These are phyloP conservation scores for Gopherus evgoodei DNA, from an alignment of 2,113 vertebrate species.

Conservation along the genomic window DNA sequence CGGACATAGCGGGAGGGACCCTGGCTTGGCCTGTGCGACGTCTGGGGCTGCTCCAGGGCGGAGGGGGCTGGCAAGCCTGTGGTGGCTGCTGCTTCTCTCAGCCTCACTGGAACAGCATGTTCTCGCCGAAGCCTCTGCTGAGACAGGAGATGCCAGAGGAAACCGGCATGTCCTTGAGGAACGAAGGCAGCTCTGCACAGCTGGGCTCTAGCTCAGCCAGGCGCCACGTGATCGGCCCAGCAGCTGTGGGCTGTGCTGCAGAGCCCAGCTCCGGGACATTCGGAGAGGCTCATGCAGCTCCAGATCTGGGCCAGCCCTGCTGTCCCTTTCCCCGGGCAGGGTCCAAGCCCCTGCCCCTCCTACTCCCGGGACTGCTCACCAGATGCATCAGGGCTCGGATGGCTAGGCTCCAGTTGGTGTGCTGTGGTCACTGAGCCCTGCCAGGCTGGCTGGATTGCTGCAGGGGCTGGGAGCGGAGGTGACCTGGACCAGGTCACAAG, in stretches of 20 bases:
- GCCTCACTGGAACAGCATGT: not conserved
- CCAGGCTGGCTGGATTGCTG: not conserved
- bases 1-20: too few relatives aligned
- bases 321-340: slow-evolving; percentile 25
- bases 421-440: not conserved
- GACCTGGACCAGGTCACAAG: too few relatives aligned
- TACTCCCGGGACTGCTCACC: fast-evolving
- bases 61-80: not conserved
- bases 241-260: not conserved
- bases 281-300: not conserved
- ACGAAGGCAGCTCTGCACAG: not conserved
- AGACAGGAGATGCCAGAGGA: slow-evolving; percentile 31
- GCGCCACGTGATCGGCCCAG: not conserved
- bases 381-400: not conserved
- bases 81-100: too few relatives aligned
- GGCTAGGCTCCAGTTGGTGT: slow-evolving; percentile 28
- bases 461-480: not conserved
- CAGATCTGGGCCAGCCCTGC: not conserved
- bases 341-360: not conserved
- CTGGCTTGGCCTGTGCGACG: too few relatives aligned
- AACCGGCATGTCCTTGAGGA: slow-evolving; percentile 1
- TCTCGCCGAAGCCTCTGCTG: not conserved
- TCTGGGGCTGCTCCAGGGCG: not conserved
- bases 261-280: not conserved
- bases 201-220: fast-evolving